Evolutionary conservation across 1,140 invertebrate genomes (phyloP), one percentile per base, ranked within the genome.

Genomic region (Neelides sp.): DNA sequence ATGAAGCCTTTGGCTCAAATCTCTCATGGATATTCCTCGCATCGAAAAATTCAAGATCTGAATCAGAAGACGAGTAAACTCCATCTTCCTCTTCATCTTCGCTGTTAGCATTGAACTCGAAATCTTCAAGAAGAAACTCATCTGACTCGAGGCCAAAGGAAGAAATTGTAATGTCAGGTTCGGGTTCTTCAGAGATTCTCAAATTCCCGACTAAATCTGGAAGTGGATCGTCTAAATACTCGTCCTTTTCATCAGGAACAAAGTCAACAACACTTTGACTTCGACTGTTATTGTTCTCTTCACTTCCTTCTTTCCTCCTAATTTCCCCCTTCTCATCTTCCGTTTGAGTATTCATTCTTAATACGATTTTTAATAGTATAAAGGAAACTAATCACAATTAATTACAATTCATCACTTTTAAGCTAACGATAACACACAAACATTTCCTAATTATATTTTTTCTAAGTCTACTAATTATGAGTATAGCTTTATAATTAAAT

Each of bases 1-100:
- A 4, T 46, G 13, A n/a, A 20, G 12, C 26, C n/a, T 4, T 8
- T 24, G 41, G 8, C 24, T 8, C 4, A 13, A 30, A 28, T n/a
- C n/a, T n/a, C n/a, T n/a, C n/a, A n/a, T 28, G n/a, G 45, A 8
- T 45, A 17, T 32, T 48, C n/a, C 50, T 51, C 5, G 50, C 55
- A 32, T 61, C 59, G 42, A 61, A 61, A 48, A 61, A 61, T 48
- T 61, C 55, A 30, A 61, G 45, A 48, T 57, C 55, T 7, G 55
- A 57, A 22, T 47, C 41, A 7, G 55, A 53, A 10, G 48, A 37
- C 2, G 39, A 41, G 28, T 52, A 40, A 44, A 34, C 40, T 13
- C 35, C 52, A 28, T 39, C 34, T 26, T 8, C 28, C 15, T 39
- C 43, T 13, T 4, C 37, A 27, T 46, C 48, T 26, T 50, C 50